Evolutionary conservation across 2,113 vertebrate species (phyloP).

Genomic region (Poeciliopsis prolifica): DNA sequence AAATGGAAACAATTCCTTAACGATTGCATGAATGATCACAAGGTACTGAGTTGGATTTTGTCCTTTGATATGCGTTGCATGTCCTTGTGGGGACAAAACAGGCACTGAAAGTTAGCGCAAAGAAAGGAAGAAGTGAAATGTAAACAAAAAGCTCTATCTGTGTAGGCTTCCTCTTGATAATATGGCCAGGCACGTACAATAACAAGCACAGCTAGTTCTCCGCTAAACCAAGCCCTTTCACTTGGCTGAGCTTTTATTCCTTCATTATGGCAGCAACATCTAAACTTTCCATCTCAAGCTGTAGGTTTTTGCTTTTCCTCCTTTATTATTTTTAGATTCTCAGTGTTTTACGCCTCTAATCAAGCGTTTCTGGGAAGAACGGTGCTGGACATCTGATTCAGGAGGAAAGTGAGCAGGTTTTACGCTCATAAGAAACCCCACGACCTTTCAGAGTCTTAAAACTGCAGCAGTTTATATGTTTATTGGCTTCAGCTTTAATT

Average conservation of each 20-base stretch:
- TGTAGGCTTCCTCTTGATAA: constrained; percentile 7
- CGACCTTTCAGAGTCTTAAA: too few species aligned
- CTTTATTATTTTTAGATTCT: background rate
- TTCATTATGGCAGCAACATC: background rate
- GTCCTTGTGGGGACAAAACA: background rate
- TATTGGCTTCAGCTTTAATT: too few species aligned
- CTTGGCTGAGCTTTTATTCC: background rate
- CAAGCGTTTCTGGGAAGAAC: background rate
- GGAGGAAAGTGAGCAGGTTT: background rate
- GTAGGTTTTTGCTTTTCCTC: too few species aligned
- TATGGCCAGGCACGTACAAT: constrained; percentile 1
- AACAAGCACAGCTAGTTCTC: background rate
- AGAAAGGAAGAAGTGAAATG: constrained; percentile 16
- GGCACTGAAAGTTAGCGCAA: background rate
- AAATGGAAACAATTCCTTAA: background rate
- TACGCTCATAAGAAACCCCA: too few species aligned
- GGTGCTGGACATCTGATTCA: background rate
- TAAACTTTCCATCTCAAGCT: background rate
- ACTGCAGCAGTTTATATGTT: too few species aligned
- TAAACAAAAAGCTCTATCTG: constrained; percentile 9
- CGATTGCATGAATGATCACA: background rate
- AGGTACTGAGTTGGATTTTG: background rate
- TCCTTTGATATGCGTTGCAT: background rate
- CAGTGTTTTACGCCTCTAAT: background rate
- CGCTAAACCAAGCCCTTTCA: background rate